Conservation (phyloP, 2,113 vertebrate genomes). For the Entosphenus tridentatus region DNA sequence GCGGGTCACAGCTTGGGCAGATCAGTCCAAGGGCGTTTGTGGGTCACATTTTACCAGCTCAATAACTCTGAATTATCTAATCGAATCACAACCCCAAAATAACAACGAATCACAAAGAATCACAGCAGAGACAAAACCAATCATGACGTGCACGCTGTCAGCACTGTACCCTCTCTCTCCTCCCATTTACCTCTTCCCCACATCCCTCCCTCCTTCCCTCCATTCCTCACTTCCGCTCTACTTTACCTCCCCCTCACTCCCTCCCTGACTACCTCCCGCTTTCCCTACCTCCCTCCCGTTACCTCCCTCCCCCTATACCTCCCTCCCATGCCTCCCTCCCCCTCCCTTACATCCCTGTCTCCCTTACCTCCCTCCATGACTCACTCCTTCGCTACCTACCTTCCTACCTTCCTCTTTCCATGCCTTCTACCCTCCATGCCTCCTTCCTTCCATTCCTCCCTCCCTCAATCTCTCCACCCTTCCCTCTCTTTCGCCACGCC, state of each 20-base stretch:
- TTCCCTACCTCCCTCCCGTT: neutral
- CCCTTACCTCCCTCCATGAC: neutral
- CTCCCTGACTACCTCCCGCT: neutral
- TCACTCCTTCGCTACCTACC: neutral
- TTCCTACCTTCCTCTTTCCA: neutral
- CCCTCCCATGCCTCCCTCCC: neutral
- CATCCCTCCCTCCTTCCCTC: neutral
- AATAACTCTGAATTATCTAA: no score
- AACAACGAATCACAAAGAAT: no score
- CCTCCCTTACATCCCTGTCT: neutral
- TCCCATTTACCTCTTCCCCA: conserved; percentile 1
- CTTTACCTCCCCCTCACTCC: no score
- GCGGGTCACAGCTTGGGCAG: no score
- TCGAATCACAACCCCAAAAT: no score
- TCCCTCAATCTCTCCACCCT: neutral
- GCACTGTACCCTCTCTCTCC: neutral
- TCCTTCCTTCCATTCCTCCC: neutral
- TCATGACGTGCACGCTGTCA: no score
- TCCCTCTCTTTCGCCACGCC: neutral
- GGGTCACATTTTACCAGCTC: no score
- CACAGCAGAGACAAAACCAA: no score
- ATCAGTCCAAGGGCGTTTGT: no score
- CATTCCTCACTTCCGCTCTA: no score
- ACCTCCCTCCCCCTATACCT: neutral
- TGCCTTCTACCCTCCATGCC: neutral